Percentiles rank a stretch among this genome's conserved stretches.
Conservation (phyloP, 2,888 invertebrate species). For the Pterostichus niger region DNA sequence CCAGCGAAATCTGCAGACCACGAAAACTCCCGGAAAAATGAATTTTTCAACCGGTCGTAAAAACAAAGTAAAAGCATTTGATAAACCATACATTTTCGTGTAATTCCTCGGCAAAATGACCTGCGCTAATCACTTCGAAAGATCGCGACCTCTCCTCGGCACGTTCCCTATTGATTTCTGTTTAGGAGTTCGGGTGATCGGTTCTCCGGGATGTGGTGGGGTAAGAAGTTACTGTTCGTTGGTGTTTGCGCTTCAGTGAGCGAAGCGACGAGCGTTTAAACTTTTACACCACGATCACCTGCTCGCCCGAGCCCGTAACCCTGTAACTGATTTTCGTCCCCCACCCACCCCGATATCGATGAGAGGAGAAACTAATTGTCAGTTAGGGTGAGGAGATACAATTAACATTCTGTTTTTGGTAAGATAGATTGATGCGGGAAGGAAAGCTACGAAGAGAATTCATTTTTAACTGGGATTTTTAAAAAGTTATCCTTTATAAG, state of each 20-base stretch:
- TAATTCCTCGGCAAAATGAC: neutral
- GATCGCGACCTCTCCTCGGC: neutral
- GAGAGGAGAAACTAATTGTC: conserved; percentile 10
- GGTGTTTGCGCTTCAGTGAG: conserved; percentile 31
- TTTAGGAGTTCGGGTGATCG: conserved; percentile 43
- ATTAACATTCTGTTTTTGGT: conserved; percentile 18
- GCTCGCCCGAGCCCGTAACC: conserved; percentile 32
- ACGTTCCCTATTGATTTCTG: conserved; percentile 55
- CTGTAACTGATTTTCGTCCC: conserved; percentile 55
- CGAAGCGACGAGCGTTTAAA: conserved; percentile 46
- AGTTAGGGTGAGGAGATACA: neutral
- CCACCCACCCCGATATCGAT: neutral
- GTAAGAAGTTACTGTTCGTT: neutral
- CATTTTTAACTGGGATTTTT: no score
- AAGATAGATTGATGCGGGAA: neutral
- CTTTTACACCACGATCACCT: conserved; percentile 59
- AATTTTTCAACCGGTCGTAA: no score
- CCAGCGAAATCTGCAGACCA: no score
- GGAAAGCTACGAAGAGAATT: no score
- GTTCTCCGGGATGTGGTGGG: neutral
- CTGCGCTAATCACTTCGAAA: conserved; percentile 33
- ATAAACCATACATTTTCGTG: neutral
- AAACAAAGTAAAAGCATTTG: no score
- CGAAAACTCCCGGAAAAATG: no score
- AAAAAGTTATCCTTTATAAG: no score